Evolutionary conservation across 2,113 vertebrate species (phyloP).

Genomic region (Pangasianodon hypophthalmus): DNA sequence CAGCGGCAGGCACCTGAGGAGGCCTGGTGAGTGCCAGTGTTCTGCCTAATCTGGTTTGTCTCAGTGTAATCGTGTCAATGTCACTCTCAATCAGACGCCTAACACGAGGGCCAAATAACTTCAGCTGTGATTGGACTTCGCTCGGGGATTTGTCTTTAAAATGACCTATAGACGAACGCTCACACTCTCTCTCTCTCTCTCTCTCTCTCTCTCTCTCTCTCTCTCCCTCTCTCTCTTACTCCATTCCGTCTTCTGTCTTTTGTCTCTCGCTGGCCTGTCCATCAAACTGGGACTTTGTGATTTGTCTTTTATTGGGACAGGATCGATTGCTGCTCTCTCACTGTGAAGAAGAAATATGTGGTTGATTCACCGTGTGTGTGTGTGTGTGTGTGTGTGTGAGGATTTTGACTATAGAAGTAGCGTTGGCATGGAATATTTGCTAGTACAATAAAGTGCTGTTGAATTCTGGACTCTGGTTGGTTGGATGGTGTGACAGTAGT

Average conservation of each 20-base stretch:
- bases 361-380: slow-evolving; percentile 51
- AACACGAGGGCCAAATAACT: slow-evolving; percentile 79
- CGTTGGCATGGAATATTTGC: background rate
- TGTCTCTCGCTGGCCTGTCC: slow-evolving; percentile 69
- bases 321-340: slow-evolving; percentile 65
- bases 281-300: slow-evolving; percentile 68
- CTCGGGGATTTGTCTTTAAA: slow-evolving; percentile 72
- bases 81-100: slow-evolving; percentile 81
- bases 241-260: slow-evolving; percentile 15
- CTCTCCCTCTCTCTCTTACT: background rate
- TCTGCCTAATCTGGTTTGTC: slow-evolving; percentile 81
- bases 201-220: background rate
- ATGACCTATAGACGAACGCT: slow-evolving; percentile 73
- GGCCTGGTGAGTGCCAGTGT: slow-evolving; percentile 64
- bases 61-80: slow-evolving; percentile 80
- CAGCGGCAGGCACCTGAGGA: slow-evolving; percentile 58
- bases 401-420: background rate
- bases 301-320: slow-evolving; percentile 62
- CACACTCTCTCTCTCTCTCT: slow-evolving; percentile 52
- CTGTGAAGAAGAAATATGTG: slow-evolving; percentile 55
- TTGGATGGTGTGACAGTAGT: no score
- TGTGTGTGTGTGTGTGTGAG: background rate
- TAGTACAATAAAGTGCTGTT: background rate
- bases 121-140: slow-evolving; percentile 69
- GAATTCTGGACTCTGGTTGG: background rate